Base-by-base conservation (phyloP, 1,140 invertebrate genomes). In the Marisa cornuarietis region DNA sequence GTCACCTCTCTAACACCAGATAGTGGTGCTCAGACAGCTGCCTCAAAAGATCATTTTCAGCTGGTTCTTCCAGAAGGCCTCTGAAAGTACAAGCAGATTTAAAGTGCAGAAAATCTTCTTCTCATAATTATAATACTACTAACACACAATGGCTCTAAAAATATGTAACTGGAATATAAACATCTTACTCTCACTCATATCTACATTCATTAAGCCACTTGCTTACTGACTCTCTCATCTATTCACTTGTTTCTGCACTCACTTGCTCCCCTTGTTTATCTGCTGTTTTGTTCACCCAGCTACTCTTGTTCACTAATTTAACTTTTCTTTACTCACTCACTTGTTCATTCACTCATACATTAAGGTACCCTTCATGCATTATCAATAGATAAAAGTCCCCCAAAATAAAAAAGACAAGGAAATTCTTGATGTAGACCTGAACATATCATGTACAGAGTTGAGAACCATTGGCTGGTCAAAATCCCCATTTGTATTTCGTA, bases 401-500 rank as follows among this genome's bases (percentile, higher is more conserved):
- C 20, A 68, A 51, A 51, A 18, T 6, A n/a, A 68, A 22, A 52
- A 14, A n/a, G 16, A 31, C 13, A 42, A 42, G 14, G 20, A 20
- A 18, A 49, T 20, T 71, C n/a, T 11, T 52, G 76, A 14, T 8
- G 51, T 72, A 76, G 76, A 85, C 85, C 83, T 84, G 78, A 87
- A 88, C 87, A 88, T 88, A 58, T 83, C 83, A 75, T 88, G 87
- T 24, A 88, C 79, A 71, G 82, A 85, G 68, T 86, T 84, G 51
- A 85, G 85, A 26, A 83, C 74, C 66, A 79, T 80, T 65, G 87
- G 81, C 24, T 86, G 82, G 69, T 82, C 79, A 72, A 86, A 79
- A 22, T 81, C 82, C 13, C 75, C 76, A 42, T 62, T 72, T 72
- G 71, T 68, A 49, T 54, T 31, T 76, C 54, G 13, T n/a, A 78